Evolutionary conservation across 2,797 vertebrate genomes (phyloP).

Genomic region (Malurus leucopterus): DNA sequence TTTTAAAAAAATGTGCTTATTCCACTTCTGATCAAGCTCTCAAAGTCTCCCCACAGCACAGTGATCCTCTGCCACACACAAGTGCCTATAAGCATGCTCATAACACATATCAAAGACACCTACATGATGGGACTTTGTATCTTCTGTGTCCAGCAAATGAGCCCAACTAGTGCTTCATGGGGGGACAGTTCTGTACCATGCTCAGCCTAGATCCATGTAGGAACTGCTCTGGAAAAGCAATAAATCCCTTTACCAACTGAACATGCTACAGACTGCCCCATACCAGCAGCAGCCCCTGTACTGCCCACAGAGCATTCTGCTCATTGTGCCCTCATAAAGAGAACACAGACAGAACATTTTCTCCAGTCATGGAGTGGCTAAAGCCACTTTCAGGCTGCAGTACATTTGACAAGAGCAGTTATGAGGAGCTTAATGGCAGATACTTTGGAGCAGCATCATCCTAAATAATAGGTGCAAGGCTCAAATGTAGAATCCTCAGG

Average conservation of each 20-base stretch:
- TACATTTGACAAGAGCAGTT: not conserved
- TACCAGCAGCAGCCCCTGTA: not conserved
- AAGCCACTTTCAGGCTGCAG: not conserved
- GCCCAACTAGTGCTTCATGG: not conserved
- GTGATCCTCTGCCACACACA: not conserved
- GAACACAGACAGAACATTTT: not conserved
- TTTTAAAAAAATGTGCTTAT: not conserved
- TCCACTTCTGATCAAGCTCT: not conserved
- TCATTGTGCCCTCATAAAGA: not conserved
- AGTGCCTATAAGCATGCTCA: not conserved
- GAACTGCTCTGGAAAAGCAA: not conserved
- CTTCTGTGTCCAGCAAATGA: not conserved
- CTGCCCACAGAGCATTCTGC: not conserved
- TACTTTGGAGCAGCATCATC: not conserved
- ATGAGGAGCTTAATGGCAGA: not conserved
- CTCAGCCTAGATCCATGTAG: not conserved
- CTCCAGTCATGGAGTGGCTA: not conserved
- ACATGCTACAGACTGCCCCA: not conserved
- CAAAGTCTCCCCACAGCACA: not conserved
- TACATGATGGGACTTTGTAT: not conserved
- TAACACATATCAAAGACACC: not conserved
- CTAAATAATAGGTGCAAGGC: not conserved
- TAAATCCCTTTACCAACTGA: not conserved
- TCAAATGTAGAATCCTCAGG: not conserved
- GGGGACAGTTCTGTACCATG: not conserved